phyloP scores from a whole-genome alignment of 2,888 invertebrate species.

The Cantharis rufa region DNA sequence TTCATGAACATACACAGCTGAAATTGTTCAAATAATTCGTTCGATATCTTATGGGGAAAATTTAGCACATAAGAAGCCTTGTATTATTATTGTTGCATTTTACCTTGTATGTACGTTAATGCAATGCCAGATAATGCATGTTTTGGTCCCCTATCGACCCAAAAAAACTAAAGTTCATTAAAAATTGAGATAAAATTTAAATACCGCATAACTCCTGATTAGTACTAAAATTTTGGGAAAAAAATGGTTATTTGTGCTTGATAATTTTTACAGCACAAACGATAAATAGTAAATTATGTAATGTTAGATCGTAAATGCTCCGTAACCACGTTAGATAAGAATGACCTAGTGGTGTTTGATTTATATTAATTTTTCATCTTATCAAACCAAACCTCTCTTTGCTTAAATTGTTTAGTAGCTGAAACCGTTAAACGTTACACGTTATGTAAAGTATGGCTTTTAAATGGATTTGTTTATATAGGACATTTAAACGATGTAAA shows the following conservation, averaged over 20 bases:
- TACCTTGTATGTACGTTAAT: no score
- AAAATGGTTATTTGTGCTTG: not conserved
- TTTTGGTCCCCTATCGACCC: not conserved
- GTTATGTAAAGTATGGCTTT: slow-evolving; percentile 11
- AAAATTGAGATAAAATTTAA: not conserved
- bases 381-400: slow-evolving; percentile 29
- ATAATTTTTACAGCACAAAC: not conserved
- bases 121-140: no score
- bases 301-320: not conserved
- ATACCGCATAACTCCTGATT: not conserved
- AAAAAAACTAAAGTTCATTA: not conserved
- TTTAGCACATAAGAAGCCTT: not conserved
- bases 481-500: slow-evolving; percentile 22
- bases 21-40: not conserved
- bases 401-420: slow-evolving; percentile 11
- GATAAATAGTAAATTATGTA: not conserved
- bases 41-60: not conserved
- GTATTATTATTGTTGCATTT: not conserved
- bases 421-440: slow-evolving; percentile 9
- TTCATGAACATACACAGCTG: not conserved
- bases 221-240: not conserved
- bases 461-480: slow-evolving; percentile 23
- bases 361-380: slow-evolving; percentile 18
- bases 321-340: slow-evolving; percentile 7
- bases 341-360: slow-evolving; percentile 12